Evolutionary conservation across 2,797 vertebrate genomes (phyloP).

Genomic region (Xenentodon cancila): DNA sequence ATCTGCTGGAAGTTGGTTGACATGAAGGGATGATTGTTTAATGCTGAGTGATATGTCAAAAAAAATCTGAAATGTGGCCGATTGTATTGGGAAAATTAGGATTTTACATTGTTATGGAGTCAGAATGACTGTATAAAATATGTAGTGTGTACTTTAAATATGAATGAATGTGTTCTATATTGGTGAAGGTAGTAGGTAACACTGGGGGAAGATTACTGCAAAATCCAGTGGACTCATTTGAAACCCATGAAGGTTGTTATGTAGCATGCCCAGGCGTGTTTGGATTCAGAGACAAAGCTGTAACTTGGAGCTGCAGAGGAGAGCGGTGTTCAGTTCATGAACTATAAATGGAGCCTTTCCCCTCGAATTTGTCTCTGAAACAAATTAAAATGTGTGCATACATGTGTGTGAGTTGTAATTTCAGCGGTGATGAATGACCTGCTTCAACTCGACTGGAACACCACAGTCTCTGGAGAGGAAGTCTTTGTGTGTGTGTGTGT

Average conservation of each 20-base stretch:
- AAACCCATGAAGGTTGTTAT: slow-evolving; percentile 4
- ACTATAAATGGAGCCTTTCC: slow-evolving; percentile 56
- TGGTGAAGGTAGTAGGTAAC: slow-evolving; percentile 6
- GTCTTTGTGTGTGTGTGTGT: not conserved
- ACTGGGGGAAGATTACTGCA: slow-evolving; percentile 2
- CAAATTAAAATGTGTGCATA: slow-evolving; percentile 2
- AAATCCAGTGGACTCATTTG: slow-evolving; percentile 18
- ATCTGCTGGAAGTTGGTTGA: no score
- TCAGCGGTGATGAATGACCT: slow-evolving; percentile 57
- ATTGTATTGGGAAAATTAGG: not conserved
- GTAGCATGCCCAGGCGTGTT: slow-evolving; percentile 1
- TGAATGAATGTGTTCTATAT: slow-evolving; percentile 32
- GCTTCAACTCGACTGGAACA: slow-evolving; percentile 45
- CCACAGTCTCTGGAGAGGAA: slow-evolving; percentile 30
- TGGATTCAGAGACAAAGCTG: slow-evolving; percentile 20
- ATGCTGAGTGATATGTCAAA: no score
- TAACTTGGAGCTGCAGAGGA: slow-evolving; percentile 1
- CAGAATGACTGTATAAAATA: not conserved
- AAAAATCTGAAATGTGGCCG: not conserved
- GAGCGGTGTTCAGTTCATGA: slow-evolving; percentile 38
- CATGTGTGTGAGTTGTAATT: slow-evolving; percentile 30
- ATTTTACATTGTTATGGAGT: not conserved
- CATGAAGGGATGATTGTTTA: no score
- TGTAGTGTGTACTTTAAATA: slow-evolving; percentile 19
- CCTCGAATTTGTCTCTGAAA: not conserved